phyloP scores from a whole-genome alignment of 2,797 vertebrate genomes.

The Clarias fuscus region DNA sequence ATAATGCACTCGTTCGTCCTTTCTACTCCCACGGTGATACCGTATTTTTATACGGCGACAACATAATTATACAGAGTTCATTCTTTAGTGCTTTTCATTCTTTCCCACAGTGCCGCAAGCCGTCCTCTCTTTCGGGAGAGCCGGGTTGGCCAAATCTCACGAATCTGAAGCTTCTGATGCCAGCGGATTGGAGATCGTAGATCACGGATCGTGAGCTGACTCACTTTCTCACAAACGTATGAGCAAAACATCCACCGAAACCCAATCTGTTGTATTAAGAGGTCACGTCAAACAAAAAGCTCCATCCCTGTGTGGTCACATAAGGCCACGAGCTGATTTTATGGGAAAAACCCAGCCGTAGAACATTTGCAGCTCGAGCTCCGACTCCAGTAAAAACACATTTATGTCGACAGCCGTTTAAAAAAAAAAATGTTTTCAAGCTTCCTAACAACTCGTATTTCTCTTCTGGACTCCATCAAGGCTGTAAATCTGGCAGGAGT shows the following conservation, averaged over 20 bases:
- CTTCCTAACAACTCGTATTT: not conserved
- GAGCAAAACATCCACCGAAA: not conserved
- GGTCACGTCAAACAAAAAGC: not conserved
- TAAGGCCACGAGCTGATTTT: not conserved
- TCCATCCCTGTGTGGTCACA: constrained; percentile 2
- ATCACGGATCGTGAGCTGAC: not conserved
- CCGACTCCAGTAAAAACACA: constrained; percentile 9
- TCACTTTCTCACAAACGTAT: not conserved
- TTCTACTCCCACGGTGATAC: no score
- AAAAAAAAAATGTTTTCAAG: no score
- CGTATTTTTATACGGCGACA: not conserved
- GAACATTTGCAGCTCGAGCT: not conserved
- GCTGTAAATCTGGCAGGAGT: not conserved
- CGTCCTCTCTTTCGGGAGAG: not conserved
- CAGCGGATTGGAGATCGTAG: not conserved
- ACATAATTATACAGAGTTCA: not conserved
- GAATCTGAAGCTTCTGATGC: not conserved
- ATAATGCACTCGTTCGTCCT: no score
- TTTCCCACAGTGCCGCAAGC: not conserved
- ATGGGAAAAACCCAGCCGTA: not conserved
- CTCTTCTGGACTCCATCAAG: not conserved
- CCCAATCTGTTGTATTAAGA: constrained; percentile 5
- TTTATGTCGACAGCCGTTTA: not conserved
- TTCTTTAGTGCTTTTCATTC: not conserved
- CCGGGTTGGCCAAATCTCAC: not conserved